A percentile compares a stretch with the other conserved stretches of the same genome.
Evolutionary conservation across 2,113 vertebrate species (phyloP).

Genomic region (Oreochromis tanganicae): DNA sequence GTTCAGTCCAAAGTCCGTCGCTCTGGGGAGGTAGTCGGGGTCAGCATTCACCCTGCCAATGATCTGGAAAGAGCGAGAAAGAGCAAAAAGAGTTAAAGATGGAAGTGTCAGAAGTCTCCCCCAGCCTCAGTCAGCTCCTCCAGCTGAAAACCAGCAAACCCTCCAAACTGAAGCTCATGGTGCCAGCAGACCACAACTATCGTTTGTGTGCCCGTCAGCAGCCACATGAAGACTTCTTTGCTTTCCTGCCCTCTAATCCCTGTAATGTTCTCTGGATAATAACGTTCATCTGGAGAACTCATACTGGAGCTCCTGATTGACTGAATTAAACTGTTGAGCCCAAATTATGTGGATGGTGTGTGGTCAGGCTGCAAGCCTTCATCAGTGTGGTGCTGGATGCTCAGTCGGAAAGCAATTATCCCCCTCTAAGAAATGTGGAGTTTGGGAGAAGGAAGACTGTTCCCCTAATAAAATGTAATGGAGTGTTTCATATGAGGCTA

Average conservation of each 20-base stretch:
- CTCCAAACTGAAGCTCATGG: background rate
- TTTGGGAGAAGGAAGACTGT: background rate
- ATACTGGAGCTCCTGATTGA: background rate
- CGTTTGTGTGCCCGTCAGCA: background rate
- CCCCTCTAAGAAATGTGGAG: background rate
- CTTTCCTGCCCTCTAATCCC: constrained; percentile 29
- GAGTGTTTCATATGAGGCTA: background rate
- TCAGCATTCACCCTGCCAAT: constrained; percentile 95
- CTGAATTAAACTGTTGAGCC: constrained; percentile 3
- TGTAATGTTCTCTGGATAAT: constrained; percentile 7
- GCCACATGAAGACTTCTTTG: constrained; percentile 40
- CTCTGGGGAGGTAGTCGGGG: constrained; percentile 93
- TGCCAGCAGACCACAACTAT: constrained; percentile 17
- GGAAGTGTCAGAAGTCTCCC: background rate
- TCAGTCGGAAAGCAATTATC: background rate
- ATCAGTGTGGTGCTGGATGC: background rate
- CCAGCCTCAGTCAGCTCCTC: background rate
- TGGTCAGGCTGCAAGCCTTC: background rate
- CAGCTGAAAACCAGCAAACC: constrained; percentile 9
- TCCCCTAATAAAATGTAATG: constrained; percentile 5
- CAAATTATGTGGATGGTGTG: constrained; percentile 11
- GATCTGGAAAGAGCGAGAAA: constrained; percentile 71
- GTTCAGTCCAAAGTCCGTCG: constrained; percentile 90
- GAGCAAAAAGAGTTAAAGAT: background rate
- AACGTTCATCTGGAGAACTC: constrained; percentile 37